Base-by-base conservation (phyloP, 2,888 invertebrate genomes). In the Bugula neritina region DNA sequence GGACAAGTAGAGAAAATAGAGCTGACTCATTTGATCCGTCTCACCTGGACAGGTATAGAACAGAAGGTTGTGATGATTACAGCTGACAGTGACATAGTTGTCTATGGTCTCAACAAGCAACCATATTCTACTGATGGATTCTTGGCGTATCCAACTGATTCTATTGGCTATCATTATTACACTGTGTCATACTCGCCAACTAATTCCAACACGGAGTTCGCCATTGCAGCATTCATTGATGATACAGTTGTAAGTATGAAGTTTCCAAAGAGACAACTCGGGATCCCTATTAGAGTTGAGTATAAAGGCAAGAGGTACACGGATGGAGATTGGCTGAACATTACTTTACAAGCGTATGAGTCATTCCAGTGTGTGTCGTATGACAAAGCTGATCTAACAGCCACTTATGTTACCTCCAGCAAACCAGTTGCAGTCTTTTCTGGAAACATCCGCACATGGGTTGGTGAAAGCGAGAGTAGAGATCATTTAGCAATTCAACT, bases 381-480 rank as follows among this genome's bases (percentile, higher is more conserved):
- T 54, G 54, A 70, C 23, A 54, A 70, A 25, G 43, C 52, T 54
- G 70, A 70, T 54, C 52, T 70, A 17, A 70, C 70, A 5, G 35
- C 52, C 43, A 43, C 35, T 43, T 54, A 54, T 29, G 23, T 70
- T 29, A 29, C 31, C 3, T n/a, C 70, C 23, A 31, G 31, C 52
- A 70, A 70, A 54, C 70, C 70, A 43, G 70, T 70, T 29, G 70
- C 70, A 10, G 70, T 70, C 10, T 70, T 70, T 52, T 70, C 70
- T 5, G 70, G 70, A 2, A 70, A 70, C 31, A 29, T 54, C 23
- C 52, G 52, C 23, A 70, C 54, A 23, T 34, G 23, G 52, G 70
- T 70, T 10, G 70, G 70, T 25, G 70, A 70, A 17, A 70, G 70
- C 23, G 25, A 29, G 2, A 29, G 27, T 25, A 35, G 70, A 43